Evolutionary conservation across 2,113 vertebrate genomes (phyloP).

Genomic region (Columbina picui): DNA sequence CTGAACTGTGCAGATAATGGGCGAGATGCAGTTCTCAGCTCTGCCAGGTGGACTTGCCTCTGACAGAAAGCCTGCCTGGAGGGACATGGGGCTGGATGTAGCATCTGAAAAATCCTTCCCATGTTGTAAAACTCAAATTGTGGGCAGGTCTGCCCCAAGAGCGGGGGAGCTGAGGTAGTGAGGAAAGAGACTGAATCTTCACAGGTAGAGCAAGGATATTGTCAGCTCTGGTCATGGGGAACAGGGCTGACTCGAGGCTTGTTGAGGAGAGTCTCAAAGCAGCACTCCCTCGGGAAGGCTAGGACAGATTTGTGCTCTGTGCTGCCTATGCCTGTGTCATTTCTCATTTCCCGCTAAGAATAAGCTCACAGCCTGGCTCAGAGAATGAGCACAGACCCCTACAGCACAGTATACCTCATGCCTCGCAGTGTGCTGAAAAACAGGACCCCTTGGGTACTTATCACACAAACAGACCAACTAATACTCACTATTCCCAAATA

Average conservation of each 20-base stretch:
- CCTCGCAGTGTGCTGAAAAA: neutral
- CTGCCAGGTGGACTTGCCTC: neutral
- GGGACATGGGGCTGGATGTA: neutral
- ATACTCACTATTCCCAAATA: neutral
- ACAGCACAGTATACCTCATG: neutral
- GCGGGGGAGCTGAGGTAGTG: neutral
- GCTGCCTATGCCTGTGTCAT: neutral
- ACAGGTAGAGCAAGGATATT: neutral
- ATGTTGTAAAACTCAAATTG: neutral
- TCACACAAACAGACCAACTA: neutral
- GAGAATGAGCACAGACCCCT: neutral
- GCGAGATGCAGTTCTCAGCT: neutral
- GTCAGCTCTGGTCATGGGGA: neutral
- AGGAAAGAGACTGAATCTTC: neutral
- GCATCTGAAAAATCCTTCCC: neutral
- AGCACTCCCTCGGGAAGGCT: neutral
- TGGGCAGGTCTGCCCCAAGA: neutral
- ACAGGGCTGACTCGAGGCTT: neutral
- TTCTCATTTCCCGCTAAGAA: neutral
- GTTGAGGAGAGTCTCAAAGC: neutral
- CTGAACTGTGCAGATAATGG: neutral
- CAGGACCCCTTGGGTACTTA: neutral
- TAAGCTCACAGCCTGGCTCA: neutral
- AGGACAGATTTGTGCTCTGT: neutral
- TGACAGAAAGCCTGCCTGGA: neutral